A percentile compares a stretch with the other conserved stretches of the same genome.
Conservation (phyloP, 2,113 vertebrate species). For the Alectura lathami region DNA sequence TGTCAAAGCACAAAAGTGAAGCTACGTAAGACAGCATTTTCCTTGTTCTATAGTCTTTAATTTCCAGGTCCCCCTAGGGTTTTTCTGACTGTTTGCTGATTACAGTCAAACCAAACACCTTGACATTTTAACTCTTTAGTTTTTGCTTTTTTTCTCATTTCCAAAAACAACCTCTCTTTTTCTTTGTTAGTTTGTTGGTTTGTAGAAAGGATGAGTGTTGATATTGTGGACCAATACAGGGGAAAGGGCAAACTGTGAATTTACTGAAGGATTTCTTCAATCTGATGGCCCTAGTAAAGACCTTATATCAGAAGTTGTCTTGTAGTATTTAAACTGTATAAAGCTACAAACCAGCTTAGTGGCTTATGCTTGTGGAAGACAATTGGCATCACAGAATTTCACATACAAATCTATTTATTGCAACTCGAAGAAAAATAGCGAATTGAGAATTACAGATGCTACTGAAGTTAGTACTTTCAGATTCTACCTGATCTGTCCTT, state of each 20-base stretch:
- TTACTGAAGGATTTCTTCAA: background rate
- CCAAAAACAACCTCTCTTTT: too few species aligned
- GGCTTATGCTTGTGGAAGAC: background rate
- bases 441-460: background rate
- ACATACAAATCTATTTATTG: background rate
- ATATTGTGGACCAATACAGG: background rate
- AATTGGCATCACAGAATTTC: background rate
- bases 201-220: background rate
- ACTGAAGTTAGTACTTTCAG: background rate
- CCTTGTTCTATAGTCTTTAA: background rate
- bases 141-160: background rate
- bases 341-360: background rate
- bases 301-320: background rate
- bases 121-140: background rate
- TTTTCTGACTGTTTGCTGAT: background rate
- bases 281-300: background rate
- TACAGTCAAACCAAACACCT: background rate
- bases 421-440: background rate
- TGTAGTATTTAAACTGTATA: background rate
- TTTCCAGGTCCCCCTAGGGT: background rate
- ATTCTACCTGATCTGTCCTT: background rate
- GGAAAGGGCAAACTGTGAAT: background rate
- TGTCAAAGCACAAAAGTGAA: background rate
- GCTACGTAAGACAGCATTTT: background rate
- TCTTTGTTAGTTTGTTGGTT: background rate